Conservation (phyloP, 2,888 invertebrate genomes). For the Drosophila eohydei region DNA sequence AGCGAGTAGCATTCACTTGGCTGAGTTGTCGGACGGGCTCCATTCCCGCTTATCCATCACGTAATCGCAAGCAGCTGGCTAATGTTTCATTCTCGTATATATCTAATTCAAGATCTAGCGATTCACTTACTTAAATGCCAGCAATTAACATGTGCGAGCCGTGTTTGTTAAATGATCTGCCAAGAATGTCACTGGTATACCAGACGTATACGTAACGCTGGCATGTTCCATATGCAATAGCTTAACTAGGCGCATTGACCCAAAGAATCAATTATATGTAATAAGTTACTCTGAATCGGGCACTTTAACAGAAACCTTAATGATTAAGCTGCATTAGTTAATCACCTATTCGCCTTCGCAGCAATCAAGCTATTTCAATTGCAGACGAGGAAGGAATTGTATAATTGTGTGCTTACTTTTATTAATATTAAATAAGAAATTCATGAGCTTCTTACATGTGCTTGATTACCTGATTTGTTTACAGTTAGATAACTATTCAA, state of each 20-base stretch:
- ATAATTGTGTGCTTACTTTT: neutral
- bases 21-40: constrained; percentile 26
- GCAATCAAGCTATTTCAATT: neutral
- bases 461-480: neutral
- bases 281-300: constrained; percentile 1
- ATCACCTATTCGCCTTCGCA: neutral
- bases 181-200: constrained; percentile 1
- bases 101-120: neutral
- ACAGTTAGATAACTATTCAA: neutral
- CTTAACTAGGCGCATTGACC: constrained; percentile 28
- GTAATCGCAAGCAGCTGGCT: constrained; percentile 11
- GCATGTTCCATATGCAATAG: neutral
- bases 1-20: constrained; percentile 27
- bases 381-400: neutral
- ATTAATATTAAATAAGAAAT: neutral
- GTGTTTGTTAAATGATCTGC: constrained; percentile 5
- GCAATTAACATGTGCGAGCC: constrained; percentile 16
- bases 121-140: constrained; percentile 8
- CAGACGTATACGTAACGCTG: constrained; percentile 23
- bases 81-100: neutral
- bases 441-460: constrained; percentile 3
- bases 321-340: neutral
- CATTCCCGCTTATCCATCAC: constrained; percentile 38
- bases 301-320: neutral
- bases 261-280: constrained; percentile 11